phyloP scores from a whole-genome alignment of 2,797 vertebrate species.

The Alcedo atthis region DNA sequence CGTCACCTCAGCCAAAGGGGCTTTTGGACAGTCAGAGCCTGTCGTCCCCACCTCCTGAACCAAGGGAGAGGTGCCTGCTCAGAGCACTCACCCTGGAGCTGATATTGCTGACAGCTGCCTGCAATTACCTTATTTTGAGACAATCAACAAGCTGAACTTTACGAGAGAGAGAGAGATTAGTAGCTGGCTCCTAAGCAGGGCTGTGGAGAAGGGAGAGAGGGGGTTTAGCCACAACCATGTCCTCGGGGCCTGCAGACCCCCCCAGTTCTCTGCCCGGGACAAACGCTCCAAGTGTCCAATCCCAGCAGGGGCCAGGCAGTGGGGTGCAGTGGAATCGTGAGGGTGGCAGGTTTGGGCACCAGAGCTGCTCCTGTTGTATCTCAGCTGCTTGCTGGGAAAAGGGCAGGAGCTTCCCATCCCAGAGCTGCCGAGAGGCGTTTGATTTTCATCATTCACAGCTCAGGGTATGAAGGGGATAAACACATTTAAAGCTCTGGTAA shows the following conservation, averaged over 20 bases:
- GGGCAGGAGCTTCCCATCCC: not conserved
- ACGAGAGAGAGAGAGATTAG: not conserved
- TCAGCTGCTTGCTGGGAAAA: not conserved
- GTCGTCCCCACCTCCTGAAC: accelerated
- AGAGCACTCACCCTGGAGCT: not conserved
- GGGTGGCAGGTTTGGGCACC: not conserved
- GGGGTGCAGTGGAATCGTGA: not conserved
- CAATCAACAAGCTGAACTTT: not conserved
- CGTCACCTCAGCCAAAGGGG: not conserved
- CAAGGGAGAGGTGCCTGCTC: not conserved
- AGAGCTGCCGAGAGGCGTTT: not conserved
- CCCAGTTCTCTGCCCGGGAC: not conserved
- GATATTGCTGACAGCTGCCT: not conserved
- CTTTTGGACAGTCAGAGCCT: not conserved
- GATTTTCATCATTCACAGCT: slow-evolving; percentile 45
- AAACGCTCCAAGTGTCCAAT: not conserved
- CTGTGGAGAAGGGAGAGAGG: not conserved
- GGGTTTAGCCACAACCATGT: not conserved
- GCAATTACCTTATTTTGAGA: not conserved
- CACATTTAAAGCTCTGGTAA: not conserved
- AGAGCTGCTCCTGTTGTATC: not conserved
- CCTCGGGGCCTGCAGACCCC: not conserved
- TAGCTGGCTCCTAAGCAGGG: not conserved
- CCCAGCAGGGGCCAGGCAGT: accelerated
- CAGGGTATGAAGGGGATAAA: slow-evolving; percentile 34